Base-by-base conservation (phyloP, 2,797 vertebrate species). In the Anabas testudineus region DNA sequence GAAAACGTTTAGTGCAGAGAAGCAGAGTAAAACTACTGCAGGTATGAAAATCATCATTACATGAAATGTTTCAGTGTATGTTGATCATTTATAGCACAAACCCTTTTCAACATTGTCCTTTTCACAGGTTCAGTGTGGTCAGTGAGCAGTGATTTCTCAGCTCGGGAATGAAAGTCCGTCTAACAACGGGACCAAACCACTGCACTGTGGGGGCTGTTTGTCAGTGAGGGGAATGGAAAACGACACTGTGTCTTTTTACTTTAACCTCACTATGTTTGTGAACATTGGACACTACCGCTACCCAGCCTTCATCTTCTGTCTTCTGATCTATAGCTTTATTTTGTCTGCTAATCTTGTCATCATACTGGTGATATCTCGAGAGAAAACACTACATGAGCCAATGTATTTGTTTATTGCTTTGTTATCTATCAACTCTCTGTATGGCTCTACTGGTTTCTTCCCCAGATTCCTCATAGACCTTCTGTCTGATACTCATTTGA, bases 381-480 rank as follows among this genome's bases (percentile, higher is more conserved):
- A 81, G 30, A 81, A 45, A 21, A 19, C 54, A 1, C 65, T 81
- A 14, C 64, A 74, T 54, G 34, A 74, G 10, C 71, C 71, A 21
- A 74, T 74, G 57, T 67, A 67, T n/a, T 55, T 67, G 24, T 67
- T 56, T 2, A 65, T 79, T 67, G 41, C 26, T 21, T 74, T 28
- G 64, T 47, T 22, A 19, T 71, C 24, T 43, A n/a, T 62, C 19
- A 49, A 67, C 32, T 21, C 49, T 67, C 42, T 67, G 24, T n/a
- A 24, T 60, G 14, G 74, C 49, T 46, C 51, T 15, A 26, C 36
- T 56, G 53, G 36, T 48, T 32, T 15, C 49, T 62, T 61, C 21
- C 19, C 62, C 13, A 60, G 61, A 52, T 63, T 80, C 30, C 37
- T 70, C 3, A 34, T 34, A 32, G 72, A 75, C 42, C 67, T 80